Evolutionary conservation across 2,113 vertebrate genomes (phyloP), one percentile per base, ranked within the genome.

Genomic region (Psittacara wagleri): DNA sequence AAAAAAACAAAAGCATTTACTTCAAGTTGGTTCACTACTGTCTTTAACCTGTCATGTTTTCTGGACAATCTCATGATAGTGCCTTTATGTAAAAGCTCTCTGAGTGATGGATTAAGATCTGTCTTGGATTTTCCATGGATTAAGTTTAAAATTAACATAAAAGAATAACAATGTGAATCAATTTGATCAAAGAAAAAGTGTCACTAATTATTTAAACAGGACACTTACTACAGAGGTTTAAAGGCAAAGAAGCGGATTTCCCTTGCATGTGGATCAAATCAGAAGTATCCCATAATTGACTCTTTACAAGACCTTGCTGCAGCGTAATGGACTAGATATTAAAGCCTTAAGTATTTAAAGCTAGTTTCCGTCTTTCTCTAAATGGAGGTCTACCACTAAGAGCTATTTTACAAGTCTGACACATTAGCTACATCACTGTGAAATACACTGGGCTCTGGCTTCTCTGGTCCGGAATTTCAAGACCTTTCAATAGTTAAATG

Each of bases 251-350:
- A 97, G 94, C 97, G 97, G 98, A 98, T 98, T 98, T 98, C 98
- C 97, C 98, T 97, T 97, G 98, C 99, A 99, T 99, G 99, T 99
- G 99, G 99, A 98, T 99, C 98, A 97, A 99, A 99, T 99, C 99
- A 99, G 98, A 99, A 99, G 98, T 95, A 98, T 99, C 98, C 98
- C 97, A 98, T 99, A 99, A 99, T 99, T 99, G 99, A 99, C 98
- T 99, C 98, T 99, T 99, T 99, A 99, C 99, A 98, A 99, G 99
- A 98, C 98, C 98, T 97, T 97, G 98, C 98, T 98, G 98, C 98
- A 97, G 98, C 97, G 97, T 99, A 99, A 99, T 99, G 99, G 99
- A 99, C 98, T 99, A 99, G 98, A 99, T 99, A 99, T 99, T 99
- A 99, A 99, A 99, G 98, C 98, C 98, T 98, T 96, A 98, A 98